Evolutionary conservation across 2,888 invertebrate species (phyloP).

Genomic region (Rosalia funebris): DNA sequence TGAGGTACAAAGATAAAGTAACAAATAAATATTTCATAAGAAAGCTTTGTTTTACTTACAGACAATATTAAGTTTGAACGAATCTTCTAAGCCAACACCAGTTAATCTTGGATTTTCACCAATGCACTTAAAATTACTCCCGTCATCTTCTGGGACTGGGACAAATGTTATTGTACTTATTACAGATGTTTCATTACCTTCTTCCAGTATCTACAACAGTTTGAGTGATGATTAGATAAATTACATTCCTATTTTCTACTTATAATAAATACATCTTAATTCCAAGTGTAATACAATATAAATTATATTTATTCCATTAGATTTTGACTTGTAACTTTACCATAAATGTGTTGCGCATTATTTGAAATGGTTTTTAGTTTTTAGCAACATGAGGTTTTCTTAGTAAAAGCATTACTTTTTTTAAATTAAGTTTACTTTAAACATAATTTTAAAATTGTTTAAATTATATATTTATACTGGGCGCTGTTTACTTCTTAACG

Average conservation of each 20-base stretch:
- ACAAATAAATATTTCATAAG: too few species aligned
- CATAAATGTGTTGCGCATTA: neutral
- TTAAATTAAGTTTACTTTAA: too few species aligned
- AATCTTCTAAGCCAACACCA: slow-evolving; percentile 81
- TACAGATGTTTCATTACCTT: slow-evolving; percentile 77
- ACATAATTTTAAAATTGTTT: too few species aligned
- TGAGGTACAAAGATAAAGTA: too few species aligned
- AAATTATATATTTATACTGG: too few species aligned
- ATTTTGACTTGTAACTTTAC: too few species aligned
- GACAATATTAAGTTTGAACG: slow-evolving; percentile 84
- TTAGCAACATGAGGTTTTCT: neutral
- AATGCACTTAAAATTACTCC: slow-evolving; percentile 83
- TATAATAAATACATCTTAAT: neutral
- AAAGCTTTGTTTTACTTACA: too few species aligned
- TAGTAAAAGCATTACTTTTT: too few species aligned
- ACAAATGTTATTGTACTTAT: slow-evolving; percentile 82
- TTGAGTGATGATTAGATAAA: neutral
- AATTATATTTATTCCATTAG: neutral
- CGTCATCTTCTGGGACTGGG: slow-evolving; percentile 86
- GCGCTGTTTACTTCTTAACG: too few species aligned
- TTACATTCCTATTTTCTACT: neutral
- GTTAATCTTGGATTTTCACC: slow-evolving; percentile 85
- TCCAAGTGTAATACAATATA: neutral
- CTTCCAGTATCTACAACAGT: slow-evolving; percentile 68
- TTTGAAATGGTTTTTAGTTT: neutral